Evolutionary conservation across 2,797 vertebrate genomes (phyloP), one percentile per base, ranked within the genome.

Genomic region (Orientallactaga sibirica): DNA sequence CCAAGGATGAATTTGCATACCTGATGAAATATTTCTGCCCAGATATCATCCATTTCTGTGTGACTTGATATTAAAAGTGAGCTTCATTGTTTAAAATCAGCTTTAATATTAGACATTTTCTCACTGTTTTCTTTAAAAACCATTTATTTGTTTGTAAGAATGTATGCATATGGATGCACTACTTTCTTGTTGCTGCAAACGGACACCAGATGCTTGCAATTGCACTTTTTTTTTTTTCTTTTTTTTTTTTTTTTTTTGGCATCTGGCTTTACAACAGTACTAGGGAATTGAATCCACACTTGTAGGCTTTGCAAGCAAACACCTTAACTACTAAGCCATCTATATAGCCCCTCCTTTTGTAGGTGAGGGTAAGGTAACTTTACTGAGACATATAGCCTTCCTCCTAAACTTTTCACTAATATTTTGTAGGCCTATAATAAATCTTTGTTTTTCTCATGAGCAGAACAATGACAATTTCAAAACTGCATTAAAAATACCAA

Each of bases 391-490:
- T 27, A 71, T 62, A 37, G 15, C 41, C 12, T 86, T 87, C 37
- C 37, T 77, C 15, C 25, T 1, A 18, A 61, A 29, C 71, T 66
- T 88, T 85, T 81, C 48, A 55, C 29, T 14, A 37, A 27, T 73
- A 41, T 22, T 74, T 52, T 3, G 2, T 4, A 79, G 67, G 7
- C 43, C n/a, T 83, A 18, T 37, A 71, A 67, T 1, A 16, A 67
- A 68, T n/a, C 33, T 62, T 83, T 87, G 85, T 48, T 55, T 95
- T 94, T 93, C 86, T 85, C 8, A 7, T 62, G 43, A 86, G 74
- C 79, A 75, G 37, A 75, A 37, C 33, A 93, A 86, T 25, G 93
- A 80, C 20, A 87, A 33, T 55, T 70, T 89, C 86, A 82, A 71
- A 91, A 41, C 81, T 86, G 18, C n/a, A 43, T 41, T 29, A 20